These are phyloP conservation scores for Oxyruncus cristatus DNA, from an alignment of 2,113 vertebrate genomes.

Conservation along the genomic window DNA sequence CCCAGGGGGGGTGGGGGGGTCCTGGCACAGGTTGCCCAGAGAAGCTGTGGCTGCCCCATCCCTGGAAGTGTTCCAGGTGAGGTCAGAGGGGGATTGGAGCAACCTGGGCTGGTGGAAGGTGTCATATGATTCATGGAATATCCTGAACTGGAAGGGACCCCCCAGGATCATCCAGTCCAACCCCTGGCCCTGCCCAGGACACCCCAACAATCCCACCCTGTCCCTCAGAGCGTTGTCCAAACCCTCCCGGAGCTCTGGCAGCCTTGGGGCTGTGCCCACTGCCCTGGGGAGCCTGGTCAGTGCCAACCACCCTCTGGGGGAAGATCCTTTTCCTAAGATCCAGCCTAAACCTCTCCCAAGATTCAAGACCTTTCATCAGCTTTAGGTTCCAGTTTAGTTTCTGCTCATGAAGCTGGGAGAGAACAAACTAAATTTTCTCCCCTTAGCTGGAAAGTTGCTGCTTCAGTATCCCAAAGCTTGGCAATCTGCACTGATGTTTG, in stretches of 20 bases:
- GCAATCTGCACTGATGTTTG: neutral
- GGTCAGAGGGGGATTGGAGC: fast-evolving
- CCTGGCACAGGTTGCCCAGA: neutral
- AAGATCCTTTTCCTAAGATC: fast-evolving
- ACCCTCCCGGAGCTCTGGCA: neutral
- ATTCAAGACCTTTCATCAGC: neutral
- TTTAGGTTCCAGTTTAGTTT: neutral
- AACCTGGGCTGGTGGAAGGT: fast-evolving
- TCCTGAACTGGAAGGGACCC: neutral
- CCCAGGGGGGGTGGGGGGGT: fast-evolving
- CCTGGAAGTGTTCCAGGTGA: neutral
- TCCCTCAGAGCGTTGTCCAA: fast-evolving
- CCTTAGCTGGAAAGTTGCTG: neutral
- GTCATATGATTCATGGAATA: neutral
- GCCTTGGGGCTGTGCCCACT: neutral
- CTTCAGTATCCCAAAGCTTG: neutral
- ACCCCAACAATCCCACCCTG: neutral
- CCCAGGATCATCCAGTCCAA: neutral
- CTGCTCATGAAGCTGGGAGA: neutral
- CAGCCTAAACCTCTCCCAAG: fast-evolving
- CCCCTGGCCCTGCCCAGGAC: neutral
- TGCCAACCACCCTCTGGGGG: neutral
- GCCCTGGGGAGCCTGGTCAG: neutral
- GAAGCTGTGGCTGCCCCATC: neutral
- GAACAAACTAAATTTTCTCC: neutral